These are phyloP conservation scores for Aporrectodea caliginosa DNA, from an alignment of 1,140 invertebrate species.

Conservation along the genomic window DNA sequence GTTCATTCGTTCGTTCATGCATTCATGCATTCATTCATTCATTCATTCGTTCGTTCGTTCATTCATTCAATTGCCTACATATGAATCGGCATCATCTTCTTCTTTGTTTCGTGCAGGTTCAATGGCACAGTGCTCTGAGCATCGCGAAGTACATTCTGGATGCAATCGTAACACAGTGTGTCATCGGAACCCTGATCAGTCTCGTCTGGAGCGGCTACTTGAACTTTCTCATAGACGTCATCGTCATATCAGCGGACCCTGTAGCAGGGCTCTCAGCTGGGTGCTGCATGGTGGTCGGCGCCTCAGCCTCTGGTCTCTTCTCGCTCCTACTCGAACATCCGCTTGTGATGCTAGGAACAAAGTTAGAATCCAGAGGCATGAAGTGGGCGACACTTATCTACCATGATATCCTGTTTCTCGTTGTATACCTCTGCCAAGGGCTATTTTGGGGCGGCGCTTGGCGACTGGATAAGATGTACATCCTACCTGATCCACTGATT, in stretches of 20 bases:
- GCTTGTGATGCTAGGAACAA: background rate
- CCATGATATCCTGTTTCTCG: background rate
- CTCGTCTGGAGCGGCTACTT: background rate
- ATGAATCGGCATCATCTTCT: too few relatives aligned
- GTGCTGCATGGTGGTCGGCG: background rate
- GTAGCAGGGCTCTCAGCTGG: background rate
- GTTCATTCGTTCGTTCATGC: too few relatives aligned
- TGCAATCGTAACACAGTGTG: background rate
- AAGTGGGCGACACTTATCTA: background rate
- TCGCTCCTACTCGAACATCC: background rate
- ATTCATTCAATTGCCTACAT: too few relatives aligned
- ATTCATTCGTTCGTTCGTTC: too few relatives aligned
- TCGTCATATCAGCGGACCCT: background rate
- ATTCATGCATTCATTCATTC: too few relatives aligned
- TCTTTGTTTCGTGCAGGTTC: background rate
- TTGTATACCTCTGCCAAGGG: background rate
- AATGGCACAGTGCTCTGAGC: background rate
- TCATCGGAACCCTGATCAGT: background rate
- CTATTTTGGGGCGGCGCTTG: background rate
- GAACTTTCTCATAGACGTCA: background rate
- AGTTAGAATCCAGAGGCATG: background rate
- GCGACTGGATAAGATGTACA: background rate
- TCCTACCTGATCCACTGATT: background rate
- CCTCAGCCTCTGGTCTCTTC: background rate
- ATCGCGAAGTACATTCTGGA: background rate